Conservation (phyloP, 2,797 vertebrate species). For the Tragelaphus eurycerus region DNA sequence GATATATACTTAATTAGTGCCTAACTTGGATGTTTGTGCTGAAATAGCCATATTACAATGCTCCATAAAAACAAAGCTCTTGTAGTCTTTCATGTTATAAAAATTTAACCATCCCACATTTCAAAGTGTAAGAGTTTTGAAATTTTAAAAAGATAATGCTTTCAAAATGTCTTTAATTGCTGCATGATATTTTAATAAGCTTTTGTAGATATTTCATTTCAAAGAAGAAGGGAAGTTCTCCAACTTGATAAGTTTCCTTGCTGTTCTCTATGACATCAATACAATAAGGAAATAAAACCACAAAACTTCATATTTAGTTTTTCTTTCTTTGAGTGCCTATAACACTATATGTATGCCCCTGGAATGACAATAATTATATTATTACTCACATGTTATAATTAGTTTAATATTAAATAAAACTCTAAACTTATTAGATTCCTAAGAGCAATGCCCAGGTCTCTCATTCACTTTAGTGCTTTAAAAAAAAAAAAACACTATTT, state of each 20-base stretch:
- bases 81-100: neutral
- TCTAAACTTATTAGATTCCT: neutral
- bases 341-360: neutral
- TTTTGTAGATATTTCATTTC: neutral
- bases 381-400: neutral
- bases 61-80: neutral
- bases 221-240: neutral
- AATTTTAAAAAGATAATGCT: conserved; percentile 3
- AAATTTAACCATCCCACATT: neutral
- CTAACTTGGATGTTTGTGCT: neutral
- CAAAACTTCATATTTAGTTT: neutral
- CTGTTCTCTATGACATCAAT: neutral
- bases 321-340: neutral
- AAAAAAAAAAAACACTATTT: neutral
- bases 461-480: neutral
- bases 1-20: conserved; percentile 11
- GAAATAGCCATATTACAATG: neutral
- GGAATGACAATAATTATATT: neutral
- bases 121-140: conserved; percentile 28
- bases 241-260: neutral
- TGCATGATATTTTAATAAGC: neutral
- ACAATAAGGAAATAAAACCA: neutral
- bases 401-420: neutral
- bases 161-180: conserved; percentile 1
- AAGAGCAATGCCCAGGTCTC: neutral